Base-by-base conservation (phyloP, 2,113 vertebrate species). In the Tragelaphus imberbis region DNA sequence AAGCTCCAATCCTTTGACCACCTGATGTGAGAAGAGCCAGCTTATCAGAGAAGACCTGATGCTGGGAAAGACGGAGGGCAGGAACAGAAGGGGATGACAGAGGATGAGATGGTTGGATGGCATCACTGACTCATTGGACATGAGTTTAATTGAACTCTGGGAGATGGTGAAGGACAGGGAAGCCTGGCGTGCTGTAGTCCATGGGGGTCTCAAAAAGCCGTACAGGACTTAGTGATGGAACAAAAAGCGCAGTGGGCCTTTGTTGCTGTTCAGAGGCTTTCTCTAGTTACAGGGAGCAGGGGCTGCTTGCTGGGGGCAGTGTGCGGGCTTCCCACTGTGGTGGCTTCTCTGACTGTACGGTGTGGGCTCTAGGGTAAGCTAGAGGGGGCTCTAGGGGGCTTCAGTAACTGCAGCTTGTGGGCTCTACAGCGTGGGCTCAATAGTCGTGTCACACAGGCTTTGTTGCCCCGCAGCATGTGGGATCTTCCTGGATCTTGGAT, bases 361-460 rank as follows among this genome's bases (percentile, higher is more conserved):
- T 4, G 25, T 4, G 23, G 36, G 23, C 36, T 44, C n/a, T 21
- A 11, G 65, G 65, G n/a, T n/a, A n/a, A n/a, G n/a, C n/a, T n/a
- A n/a, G n/a, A n/a, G n/a, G n/a, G n/a, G n/a, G n/a, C n/a, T n/a
- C n/a, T n/a, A n/a, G 12, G 21, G 71, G 71, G 71, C 71, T 44
- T 14, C 71, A 27, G 71, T 14, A 77, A 44, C 6, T 23, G 19
- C n/a, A 40, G n/a, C 68, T 6, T 2, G n/a, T 1, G n/a, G 68
- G 10, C 19, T 36, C 65, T 10, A 21, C 4, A 21, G 65, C 2
- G 1, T 1, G 0, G 19, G 68, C 68, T 71, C n/a, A 12, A 16
- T 4, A 65, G n/a, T 0, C 3, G n/a, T 40, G n/a, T 71, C 10
- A 23, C 19, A 1, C 23, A 19, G 17, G n/a, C 9, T 2, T 6